Base-by-base conservation (phyloP, 92 coral and sea anemone genomes). In the Epizoanthus rinbou region DNA sequence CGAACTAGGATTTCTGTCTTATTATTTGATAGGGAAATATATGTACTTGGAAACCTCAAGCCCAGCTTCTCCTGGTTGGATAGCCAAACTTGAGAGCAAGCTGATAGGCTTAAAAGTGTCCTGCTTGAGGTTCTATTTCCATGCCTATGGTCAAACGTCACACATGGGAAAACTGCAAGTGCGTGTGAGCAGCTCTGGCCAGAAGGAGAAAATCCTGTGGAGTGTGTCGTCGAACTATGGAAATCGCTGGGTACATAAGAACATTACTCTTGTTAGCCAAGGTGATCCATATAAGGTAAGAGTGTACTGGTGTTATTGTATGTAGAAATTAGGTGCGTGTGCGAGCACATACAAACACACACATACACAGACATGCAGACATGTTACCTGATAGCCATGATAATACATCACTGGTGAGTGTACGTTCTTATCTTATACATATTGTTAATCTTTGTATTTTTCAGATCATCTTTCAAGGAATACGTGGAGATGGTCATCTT, bases 81-180 rank as follows among this genome's bases (percentile, higher is more conserved):
- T 19, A 54, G 97, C 99, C 3, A 88, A 90, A 13, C 92, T 96
- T 22, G 80, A 91, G 41, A 92, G 97, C 87, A 78, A 79, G 53
- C 90, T 86, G 31, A 60, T 96, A 13, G 99, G 91, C 19, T 64
- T 92, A 39, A 93, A 91, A 5, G 92, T 91, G 39, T 87, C 91
- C 6, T 96, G 99, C 35, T 81, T 96, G 64, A 88, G 90, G 78
- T 96, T 96, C 91, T 96, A 93, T 89, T 96, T 90, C 71, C 99
- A 96, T 70, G 74, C 94, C 62, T 91, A 18, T 57, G 99, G 99
- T 8, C 85, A 82, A 3, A 73, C 76, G 25, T 73, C 69, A 3
- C 97, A 92, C 41, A 86, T 96, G 76, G 99, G 99, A 10, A 63
- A 82, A 18, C 74, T 96, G 37, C 91, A 88, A 56, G 85, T 96